Evolutionary conservation across 1,140 invertebrate genomes (phyloP), one percentile per base, ranked within the genome.

Genomic region (Adoxophyes honmai): DNA sequence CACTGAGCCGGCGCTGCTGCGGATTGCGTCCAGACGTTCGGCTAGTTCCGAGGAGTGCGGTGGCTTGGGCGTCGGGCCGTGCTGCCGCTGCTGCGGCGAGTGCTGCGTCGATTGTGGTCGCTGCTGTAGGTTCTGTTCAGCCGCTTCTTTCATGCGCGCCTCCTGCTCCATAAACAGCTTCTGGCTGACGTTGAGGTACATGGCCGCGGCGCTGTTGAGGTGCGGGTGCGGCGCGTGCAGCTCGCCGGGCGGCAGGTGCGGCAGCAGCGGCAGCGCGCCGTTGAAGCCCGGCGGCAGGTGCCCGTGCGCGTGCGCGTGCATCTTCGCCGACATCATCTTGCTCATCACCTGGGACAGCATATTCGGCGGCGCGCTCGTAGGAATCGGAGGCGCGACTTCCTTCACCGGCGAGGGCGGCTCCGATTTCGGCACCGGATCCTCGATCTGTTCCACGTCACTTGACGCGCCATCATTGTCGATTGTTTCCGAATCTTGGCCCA

Each of bases 151-250:
- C 86, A 94, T 89, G 35, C 93, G 89, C 0, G 92, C 93, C 83
- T 95, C 94, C 87, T 94, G 94, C 82, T 95, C 94, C 84, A 95
- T 89, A 64, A 94, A 92, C 64, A 95, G 88, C 70, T 94, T 94
- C 69, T 94, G 93, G 64, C 91, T 92, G 1, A 92, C 91, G 34
- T 93, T 93, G 53, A 94, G 86, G 73, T 95, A 95, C 93, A 95
- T 94, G 34, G 93, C 94, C 1, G 94, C 93, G 10, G 93, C 93
- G 66, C 92, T 93, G 64, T 91, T 93, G 37, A 92, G 84, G 60
- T 91, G 93, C 7, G 91, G 90, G 65, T 92, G 91, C 18, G 87
- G 87, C n/a, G 86, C 82, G 66, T 90, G 81, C 64, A 88, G 83
- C 57, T 90, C 90, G 48, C 78, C 81, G 14, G 91, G 91, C 52